These are phyloP conservation scores for Platyscapa corneri DNA, from an alignment of 1,140 invertebrate species.

Conservation along the genomic window DNA sequence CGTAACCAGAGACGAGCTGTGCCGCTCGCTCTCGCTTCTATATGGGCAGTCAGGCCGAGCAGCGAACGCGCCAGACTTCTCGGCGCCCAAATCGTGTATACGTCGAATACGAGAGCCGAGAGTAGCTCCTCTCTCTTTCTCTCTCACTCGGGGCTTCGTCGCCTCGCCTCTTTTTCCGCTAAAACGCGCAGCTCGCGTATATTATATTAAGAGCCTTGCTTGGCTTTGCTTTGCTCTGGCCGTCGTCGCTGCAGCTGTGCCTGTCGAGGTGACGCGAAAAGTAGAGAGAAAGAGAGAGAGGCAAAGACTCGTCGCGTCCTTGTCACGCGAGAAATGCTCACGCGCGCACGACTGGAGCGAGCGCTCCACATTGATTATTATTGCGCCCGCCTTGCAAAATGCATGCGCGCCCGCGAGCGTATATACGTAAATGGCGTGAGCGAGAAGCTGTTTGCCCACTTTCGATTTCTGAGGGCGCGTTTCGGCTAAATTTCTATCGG, in stretches of 20 bases:
- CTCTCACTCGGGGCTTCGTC: neutral
- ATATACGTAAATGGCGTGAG: neutral
- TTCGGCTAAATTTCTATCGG: neutral
- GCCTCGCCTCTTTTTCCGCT: neutral
- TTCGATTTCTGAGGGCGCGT: neutral
- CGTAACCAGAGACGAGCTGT: slow-evolving; percentile 71
- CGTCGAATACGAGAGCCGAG: slow-evolving; percentile 9
- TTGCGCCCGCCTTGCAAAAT: slow-evolving; percentile 1
- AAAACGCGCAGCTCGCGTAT: neutral
- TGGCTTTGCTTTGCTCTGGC: neutral
- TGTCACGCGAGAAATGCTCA: slow-evolving; percentile 16
- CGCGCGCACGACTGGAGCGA: neutral
- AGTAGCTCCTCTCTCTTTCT: too few relatives aligned
- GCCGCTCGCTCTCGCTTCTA: slow-evolving; percentile 7
- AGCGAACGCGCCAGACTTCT: slow-evolving; percentile 71
- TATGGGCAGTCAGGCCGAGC: slow-evolving; percentile 46
- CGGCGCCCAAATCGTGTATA: slow-evolving; percentile 71
- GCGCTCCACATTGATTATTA: slow-evolving; percentile 1
- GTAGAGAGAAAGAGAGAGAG: neutral
- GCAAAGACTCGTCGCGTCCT: neutral
- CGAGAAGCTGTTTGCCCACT: neutral
- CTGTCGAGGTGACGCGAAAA: neutral
- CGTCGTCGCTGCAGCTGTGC: neutral
- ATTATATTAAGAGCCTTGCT: neutral
- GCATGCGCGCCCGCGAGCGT: neutral